Evolutionary conservation across 2,797 vertebrate genomes (phyloP).

Genomic region (Sebastes glaucus): DNA sequence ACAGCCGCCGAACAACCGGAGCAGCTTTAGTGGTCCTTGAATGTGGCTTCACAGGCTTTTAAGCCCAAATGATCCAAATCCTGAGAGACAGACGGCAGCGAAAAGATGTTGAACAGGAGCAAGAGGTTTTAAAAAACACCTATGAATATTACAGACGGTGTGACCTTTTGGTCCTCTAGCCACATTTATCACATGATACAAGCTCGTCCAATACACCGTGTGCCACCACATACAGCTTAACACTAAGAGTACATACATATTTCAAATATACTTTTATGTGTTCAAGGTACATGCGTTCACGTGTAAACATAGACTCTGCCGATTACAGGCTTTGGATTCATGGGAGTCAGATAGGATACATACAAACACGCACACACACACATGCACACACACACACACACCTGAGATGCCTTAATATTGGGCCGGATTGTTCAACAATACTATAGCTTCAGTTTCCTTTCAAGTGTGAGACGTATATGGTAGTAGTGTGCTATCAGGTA

Average conservation of each 20-base stretch:
- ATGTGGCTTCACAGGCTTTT: slow-evolving; percentile 41
- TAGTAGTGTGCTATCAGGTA: slow-evolving; percentile 71
- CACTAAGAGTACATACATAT: slow-evolving; percentile 51
- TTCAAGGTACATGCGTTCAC: slow-evolving; percentile 65
- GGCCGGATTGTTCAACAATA: slow-evolving; percentile 74
- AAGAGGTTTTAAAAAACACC: slow-evolving; percentile 9
- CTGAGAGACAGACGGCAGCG: slow-evolving; percentile 48
- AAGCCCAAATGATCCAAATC: slow-evolving; percentile 54
- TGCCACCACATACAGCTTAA: slow-evolving; percentile 42
- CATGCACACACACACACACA: slow-evolving; percentile 50
- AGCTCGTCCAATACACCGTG: slow-evolving; percentile 26
- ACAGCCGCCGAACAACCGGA: neutral
- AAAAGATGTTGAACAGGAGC: slow-evolving; percentile 13
- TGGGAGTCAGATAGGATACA: slow-evolving; percentile 51
- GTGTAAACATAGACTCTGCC: slow-evolving; percentile 79
- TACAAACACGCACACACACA: slow-evolving; percentile 7
- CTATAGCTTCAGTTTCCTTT: slow-evolving; percentile 77
- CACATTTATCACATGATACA: slow-evolving; percentile 35
- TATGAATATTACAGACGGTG: slow-evolving; percentile 7
- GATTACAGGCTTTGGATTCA: slow-evolving; percentile 68
- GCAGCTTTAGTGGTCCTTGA: slow-evolving; percentile 37
- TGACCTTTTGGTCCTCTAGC: slow-evolving; percentile 52
- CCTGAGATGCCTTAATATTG: slow-evolving; percentile 77
- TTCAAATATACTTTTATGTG: slow-evolving; percentile 50
- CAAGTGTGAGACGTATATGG: slow-evolving; percentile 56